Conservation (phyloP, 1,140 invertebrate species). For the Neodiprion virginianus region DNA sequence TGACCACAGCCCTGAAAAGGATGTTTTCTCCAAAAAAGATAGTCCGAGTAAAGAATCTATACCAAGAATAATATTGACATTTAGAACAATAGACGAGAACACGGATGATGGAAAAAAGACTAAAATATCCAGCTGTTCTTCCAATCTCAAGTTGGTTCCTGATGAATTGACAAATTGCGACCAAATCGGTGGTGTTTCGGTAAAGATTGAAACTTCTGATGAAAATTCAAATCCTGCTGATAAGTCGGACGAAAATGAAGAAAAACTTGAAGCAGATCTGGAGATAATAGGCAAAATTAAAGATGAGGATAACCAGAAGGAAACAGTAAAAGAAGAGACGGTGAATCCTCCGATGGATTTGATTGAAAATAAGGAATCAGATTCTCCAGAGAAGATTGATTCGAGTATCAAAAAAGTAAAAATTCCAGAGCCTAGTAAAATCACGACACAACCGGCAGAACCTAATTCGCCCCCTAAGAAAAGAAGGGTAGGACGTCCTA, state of each 20-base stretch:
- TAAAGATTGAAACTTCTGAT: conserved; percentile 55
- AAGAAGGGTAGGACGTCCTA: conserved; percentile 42
- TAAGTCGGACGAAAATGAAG: conserved; percentile 47
- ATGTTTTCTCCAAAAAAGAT: conserved; percentile 33
- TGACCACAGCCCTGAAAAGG: conserved; percentile 25
- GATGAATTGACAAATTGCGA: conserved; percentile 55
- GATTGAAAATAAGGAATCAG: conserved; percentile 15
- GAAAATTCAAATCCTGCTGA: conserved; percentile 45
- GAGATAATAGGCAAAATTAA: not conserved
- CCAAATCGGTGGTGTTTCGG: conserved; percentile 55
- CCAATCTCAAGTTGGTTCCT: conserved; percentile 53
- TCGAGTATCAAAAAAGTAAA: conserved; percentile 10
- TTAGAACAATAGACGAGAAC: conserved; percentile 58
- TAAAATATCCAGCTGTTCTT: conserved; percentile 56
- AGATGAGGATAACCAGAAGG: conserved; percentile 20
- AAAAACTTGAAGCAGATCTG: conserved; percentile 23
- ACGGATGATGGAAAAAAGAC: conserved; percentile 57
- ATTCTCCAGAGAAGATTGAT: not conserved
- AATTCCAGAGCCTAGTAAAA: not conserved
- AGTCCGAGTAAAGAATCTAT: conserved; percentile 45
- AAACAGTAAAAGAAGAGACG: conserved; percentile 9
- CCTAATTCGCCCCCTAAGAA: conserved; percentile 43
- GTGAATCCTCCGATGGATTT: not conserved
- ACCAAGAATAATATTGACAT: conserved; percentile 56
- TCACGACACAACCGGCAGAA: conserved; percentile 19